Conservation (phyloP, 2,797 vertebrate species). For the Rhynchotus rufescens region DNA sequence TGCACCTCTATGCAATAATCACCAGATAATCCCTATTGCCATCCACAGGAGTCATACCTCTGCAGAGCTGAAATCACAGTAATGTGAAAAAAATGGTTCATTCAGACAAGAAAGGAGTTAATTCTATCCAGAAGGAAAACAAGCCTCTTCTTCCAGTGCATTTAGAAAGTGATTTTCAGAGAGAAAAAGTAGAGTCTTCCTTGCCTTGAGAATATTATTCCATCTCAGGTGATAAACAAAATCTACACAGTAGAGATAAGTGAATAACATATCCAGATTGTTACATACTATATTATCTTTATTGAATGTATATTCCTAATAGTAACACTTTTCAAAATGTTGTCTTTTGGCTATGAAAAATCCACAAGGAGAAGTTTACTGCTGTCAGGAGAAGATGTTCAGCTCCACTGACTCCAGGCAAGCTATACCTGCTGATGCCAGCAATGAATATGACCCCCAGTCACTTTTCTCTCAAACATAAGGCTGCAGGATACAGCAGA, state of each 20-base stretch:
- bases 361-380: not conserved
- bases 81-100: slow-evolving; percentile 2
- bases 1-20: slow-evolving; percentile 31
- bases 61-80: slow-evolving; percentile 18
- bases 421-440: slow-evolving; percentile 33
- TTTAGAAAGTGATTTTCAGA: not conserved
- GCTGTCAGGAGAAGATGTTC: not conserved
- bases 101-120: not conserved
- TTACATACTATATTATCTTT: not conserved
- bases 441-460: slow-evolving; percentile 1
- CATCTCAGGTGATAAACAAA: not conserved
- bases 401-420: slow-evolving; percentile 3
- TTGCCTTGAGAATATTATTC: not conserved
- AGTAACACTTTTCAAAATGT: not conserved
- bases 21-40: slow-evolving; percentile 41
- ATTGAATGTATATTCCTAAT: not conserved
- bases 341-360: not conserved
- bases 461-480: not conserved
- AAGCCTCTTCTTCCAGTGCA: not conserved
- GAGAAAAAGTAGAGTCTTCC: not conserved
- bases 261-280: not conserved
- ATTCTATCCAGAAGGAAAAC: not conserved
- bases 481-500: not conserved
- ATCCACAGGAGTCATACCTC: slow-evolving; percentile 30
- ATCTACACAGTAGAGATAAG: not conserved